phyloP scores from a whole-genome alignment of 2,888 invertebrate genomes.

The Ditylenchus weischeri region DNA sequence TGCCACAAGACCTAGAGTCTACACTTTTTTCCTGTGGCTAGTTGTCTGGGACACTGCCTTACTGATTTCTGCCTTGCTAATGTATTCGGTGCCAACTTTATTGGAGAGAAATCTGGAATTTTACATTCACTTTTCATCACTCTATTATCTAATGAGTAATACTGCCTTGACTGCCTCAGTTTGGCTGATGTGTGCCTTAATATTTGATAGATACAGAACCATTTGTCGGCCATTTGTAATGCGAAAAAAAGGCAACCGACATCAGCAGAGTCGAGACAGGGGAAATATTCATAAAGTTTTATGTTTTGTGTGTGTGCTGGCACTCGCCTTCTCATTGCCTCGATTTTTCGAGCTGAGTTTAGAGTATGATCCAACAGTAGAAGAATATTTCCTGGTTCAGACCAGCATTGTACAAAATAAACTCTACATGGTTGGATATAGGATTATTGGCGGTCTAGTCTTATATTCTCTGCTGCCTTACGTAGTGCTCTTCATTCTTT shows the following conservation, averaged over 20 bases:
- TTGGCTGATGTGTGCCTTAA: conserved; percentile 39
- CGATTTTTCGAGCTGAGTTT: conserved; percentile 36
- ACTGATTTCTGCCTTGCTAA: conserved; percentile 34
- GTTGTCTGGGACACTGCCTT: conserved; percentile 34
- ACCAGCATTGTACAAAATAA: conserved; percentile 32
- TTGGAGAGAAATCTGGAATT: conserved; percentile 22
- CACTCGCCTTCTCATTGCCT: conserved; percentile 35
- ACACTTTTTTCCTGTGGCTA: conserved; percentile 38
- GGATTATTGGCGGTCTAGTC: conserved; percentile 38
- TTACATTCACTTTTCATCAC: conserved; percentile 34
- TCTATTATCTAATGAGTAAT: conserved; percentile 33
- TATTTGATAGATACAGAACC: conserved; percentile 39
- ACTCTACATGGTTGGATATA: conserved; percentile 39
- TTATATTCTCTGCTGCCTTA: conserved; percentile 40
- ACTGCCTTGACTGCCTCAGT: conserved; percentile 33
- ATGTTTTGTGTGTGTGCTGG: conserved; percentile 22
- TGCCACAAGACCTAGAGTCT: conserved; percentile 32
- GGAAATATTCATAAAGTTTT: conserved; percentile 27
- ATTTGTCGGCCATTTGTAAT: conserved; percentile 32
- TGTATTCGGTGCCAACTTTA: conserved; percentile 37
- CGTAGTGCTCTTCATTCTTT: conserved; percentile 30
- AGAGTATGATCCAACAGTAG: conserved; percentile 10
- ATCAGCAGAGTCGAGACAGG: neutral
- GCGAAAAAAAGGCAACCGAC: conserved; percentile 14
- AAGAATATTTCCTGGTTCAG: conserved; percentile 23